Conservation (phyloP, 2,113 vertebrate genomes). For the Cyphomyrus discorhynchus region DNA sequence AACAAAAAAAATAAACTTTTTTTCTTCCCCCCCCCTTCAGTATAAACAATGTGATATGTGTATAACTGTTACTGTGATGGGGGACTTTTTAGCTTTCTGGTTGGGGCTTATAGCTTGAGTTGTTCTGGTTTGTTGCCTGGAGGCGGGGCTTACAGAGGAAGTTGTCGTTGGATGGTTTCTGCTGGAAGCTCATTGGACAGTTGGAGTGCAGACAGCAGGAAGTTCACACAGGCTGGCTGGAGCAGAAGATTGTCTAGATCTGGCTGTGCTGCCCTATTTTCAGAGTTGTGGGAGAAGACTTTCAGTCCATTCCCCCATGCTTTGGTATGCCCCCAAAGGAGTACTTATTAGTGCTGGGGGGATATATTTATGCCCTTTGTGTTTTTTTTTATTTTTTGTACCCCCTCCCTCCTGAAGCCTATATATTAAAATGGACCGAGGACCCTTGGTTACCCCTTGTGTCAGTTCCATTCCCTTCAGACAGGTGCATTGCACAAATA, state of each 20-base stretch:
- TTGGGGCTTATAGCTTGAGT: slow-evolving; percentile 23
- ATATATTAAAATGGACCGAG: not conserved
- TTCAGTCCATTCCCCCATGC: not conserved
- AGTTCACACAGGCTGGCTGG: not conserved
- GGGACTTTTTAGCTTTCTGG: slow-evolving; percentile 25
- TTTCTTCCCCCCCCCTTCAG: slow-evolving; percentile 18
- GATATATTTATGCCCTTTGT: not conserved
- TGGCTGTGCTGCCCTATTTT: not conserved
- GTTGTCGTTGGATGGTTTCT: not conserved
- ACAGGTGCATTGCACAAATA: not conserved
- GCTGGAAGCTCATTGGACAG: not conserved
- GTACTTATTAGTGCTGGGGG: not conserved
- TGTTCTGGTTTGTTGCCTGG: not conserved
- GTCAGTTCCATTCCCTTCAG: not conserved
- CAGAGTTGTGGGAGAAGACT: not conserved
- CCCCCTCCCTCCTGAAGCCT: not conserved
- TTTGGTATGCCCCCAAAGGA: not conserved
- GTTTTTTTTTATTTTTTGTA: not conserved
- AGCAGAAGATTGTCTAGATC: not conserved
- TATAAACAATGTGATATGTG: not conserved
- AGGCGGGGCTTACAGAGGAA: not conserved
- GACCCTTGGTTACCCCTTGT: not conserved
- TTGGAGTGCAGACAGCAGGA: not conserved
- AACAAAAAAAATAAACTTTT: slow-evolving; percentile 54
- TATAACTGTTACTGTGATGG: not conserved